Evolutionary conservation across 2,113 vertebrate genomes (phyloP), one percentile per base, ranked within the genome.

Genomic region (Lamprologus lemairii): DNA sequence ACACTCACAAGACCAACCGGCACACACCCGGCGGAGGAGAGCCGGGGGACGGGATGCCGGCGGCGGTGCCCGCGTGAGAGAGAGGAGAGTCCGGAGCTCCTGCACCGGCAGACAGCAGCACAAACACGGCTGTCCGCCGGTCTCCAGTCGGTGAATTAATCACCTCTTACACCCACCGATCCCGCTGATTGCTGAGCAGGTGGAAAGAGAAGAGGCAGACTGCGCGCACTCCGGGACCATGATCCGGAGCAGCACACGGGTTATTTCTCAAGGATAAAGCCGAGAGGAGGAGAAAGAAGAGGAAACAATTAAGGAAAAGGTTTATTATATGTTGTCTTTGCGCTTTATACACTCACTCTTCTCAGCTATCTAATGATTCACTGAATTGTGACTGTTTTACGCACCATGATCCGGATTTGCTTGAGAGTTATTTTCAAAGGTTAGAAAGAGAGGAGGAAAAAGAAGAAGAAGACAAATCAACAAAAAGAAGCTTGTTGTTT

Each of bases 161-260:
- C 87, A 21, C 35, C 60, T 78, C 80, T 37, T 19, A 65, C 47
- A 85, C 55, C 92, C 95, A 93, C 92, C 93, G 92, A 96, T 55
- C 81, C 65, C 40, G 51, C 9, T 90, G 85, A 80, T 47, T 80
- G 68, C 13, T 49, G 83, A 84, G 47, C 23, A 89, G 57, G 19
- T 35, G 40, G 80, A 13, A 11, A 5, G 16, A 45, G 86, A 82
- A 19, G 40, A 9, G 65, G 81, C 28, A 82, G 82, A 79, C 35
- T 23, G 84, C 58, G 88, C 89, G 87, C 93, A 79, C 95, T 94
- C 95, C 96, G 93, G 97, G 96, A 96, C 78, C 81, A 97, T 97
- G 97, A 98, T 97, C 97, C 96, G 98, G 96, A 97, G 97, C 96
- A 96, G 97, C 97, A 96, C 73, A 97, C 95, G 97, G 88, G 9